Percentiles rank a stretch among this genome's conserved stretches.
Conservation (phyloP, 2,113 vertebrate genomes). For the Ancistrus triradiatus region DNA sequence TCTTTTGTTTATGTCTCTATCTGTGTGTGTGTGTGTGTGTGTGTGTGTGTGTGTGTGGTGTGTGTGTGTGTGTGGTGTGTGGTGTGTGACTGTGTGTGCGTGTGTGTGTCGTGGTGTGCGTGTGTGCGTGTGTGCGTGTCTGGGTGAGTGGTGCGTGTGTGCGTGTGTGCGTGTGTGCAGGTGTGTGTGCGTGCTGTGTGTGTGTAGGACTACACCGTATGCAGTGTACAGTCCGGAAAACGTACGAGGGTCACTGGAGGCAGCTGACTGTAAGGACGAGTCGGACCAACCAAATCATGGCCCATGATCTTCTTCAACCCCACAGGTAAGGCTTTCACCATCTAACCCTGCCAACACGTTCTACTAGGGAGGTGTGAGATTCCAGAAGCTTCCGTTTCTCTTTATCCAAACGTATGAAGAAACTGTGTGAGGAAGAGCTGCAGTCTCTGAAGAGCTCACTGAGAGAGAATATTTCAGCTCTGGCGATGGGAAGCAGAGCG, state of each 20-base stretch:
- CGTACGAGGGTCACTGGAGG: conserved; percentile 91
- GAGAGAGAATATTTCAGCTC: conserved; percentile 76
- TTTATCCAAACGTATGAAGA: conserved; percentile 64
- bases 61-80: no score
- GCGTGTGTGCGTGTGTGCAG: no score
- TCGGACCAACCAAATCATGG: conserved; percentile 81
- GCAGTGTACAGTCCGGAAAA: conserved; percentile 88
- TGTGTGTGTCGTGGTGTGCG: no score
- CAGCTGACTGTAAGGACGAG: conserved; percentile 91
- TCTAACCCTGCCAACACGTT: neutral
- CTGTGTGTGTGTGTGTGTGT: no score
- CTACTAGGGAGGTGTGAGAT: no score
- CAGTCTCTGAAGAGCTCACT: conserved; percentile 73
- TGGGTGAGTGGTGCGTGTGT: no score
- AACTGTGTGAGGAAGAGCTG: conserved; percentile 76
- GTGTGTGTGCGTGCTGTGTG: no score
- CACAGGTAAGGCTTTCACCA: conserved; percentile 73
- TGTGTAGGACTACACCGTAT: conserved; percentile 79
- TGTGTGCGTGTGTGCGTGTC: no score
- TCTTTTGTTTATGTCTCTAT: no score
- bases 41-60: no score
- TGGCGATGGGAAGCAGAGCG: conserved; percentile 77
- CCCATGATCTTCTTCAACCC: conserved; percentile 88
- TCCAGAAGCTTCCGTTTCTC: neutral
- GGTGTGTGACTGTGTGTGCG: no score